phyloP scores from a whole-genome alignment of 2,113 vertebrate species.

The Trochalopteron elliotii region DNA sequence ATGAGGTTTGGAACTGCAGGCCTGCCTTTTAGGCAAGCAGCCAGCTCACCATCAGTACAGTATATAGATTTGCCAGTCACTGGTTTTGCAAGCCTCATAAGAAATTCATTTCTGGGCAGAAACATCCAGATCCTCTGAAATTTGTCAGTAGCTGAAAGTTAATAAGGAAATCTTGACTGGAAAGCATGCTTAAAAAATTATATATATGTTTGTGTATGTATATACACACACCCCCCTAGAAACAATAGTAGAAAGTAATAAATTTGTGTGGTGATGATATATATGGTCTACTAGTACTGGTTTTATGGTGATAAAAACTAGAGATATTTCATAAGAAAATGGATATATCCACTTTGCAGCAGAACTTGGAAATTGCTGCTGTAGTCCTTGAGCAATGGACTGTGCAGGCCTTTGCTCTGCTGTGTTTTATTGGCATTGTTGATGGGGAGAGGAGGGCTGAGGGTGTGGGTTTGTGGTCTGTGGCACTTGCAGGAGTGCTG shows the following conservation, averaged over 20 bases:
- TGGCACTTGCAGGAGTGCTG: neutral
- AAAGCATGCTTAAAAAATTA: neutral
- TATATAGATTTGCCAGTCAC: fast-evolving
- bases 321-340: neutral
- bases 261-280: neutral
- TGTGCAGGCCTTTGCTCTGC: neutral
- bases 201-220: fast-evolving
- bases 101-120: neutral
- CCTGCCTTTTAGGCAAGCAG: neutral
- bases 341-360: fast-evolving
- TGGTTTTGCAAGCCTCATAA: neutral
- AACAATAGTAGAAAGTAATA: neutral
- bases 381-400: neutral
- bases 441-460: neutral
- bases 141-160: neutral
- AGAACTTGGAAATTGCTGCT: neutral
- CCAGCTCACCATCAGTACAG: neutral
- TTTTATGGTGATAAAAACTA: neutral
- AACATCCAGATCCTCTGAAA: neutral
- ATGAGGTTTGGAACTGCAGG: neutral
- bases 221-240: neutral
- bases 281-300: neutral
- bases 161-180: neutral
- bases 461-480: neutral
- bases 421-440: neutral